Evolutionary conservation across 2,797 vertebrate genomes (phyloP).

Genomic region (Borostomias antarcticus): DNA sequence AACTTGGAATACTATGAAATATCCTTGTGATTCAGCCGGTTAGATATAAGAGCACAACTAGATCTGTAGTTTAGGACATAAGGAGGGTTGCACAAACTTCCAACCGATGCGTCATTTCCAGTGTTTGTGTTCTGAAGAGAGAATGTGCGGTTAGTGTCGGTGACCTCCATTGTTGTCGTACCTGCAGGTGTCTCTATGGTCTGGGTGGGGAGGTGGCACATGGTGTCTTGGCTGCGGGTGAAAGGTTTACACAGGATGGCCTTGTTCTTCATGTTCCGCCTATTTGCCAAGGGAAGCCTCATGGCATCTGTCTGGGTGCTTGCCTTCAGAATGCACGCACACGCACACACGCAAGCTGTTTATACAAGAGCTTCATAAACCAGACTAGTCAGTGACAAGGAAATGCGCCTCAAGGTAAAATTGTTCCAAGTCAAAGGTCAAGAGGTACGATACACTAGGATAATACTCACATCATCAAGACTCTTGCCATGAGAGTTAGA

Average conservation of each 20-base stretch:
- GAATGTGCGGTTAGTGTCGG: neutral
- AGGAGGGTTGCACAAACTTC: neutral
- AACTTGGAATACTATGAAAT: too few species aligned
- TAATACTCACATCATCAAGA: constrained; percentile 89
- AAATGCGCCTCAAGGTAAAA: neutral
- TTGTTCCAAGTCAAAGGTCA: neutral
- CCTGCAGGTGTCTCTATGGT: constrained; percentile 41
- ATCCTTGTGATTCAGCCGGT: too few species aligned
- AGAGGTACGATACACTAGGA: neutral
- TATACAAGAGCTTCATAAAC: neutral
- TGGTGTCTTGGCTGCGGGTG: constrained; percentile 89
- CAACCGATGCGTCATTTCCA: neutral
- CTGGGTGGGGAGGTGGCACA: constrained; percentile 85
- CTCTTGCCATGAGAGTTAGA: constrained; percentile 86
- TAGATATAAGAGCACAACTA: too few species aligned
- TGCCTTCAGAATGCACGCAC: constrained; percentile 72
- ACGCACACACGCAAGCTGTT: neutral
- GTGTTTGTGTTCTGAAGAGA: too few species aligned
- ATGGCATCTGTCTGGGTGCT: constrained; percentile 93
- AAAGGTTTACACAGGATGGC: constrained; percentile 95
- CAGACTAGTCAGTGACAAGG: neutral
- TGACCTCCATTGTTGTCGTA: neutral
- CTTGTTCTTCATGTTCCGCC: constrained; percentile 95
- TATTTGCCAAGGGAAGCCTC: constrained; percentile 74
- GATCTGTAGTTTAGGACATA: too few species aligned